phyloP scores from a whole-genome alignment of 2,797 vertebrate genomes.

The Darevskia nairensis region DNA sequence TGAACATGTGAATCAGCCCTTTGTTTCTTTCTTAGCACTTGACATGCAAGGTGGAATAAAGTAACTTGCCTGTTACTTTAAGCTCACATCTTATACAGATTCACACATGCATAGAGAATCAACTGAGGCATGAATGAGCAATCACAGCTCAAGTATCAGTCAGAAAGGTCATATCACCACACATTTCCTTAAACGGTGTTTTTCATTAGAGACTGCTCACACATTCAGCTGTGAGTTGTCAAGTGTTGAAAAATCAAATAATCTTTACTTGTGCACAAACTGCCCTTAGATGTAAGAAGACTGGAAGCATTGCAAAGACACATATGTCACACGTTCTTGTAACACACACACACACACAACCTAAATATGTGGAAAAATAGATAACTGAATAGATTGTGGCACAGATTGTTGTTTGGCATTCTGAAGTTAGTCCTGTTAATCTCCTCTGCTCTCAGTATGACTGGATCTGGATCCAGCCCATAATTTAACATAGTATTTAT shows the following conservation, averaged over 20 bases:
- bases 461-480: neutral
- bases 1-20: neutral
- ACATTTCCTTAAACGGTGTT: neutral
- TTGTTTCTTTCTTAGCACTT: constrained; percentile 5
- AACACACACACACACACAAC: neutral
- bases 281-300: neutral
- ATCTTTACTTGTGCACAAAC: neutral
- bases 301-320: neutral
- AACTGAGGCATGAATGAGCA: neutral
- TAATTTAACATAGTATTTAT: neutral
- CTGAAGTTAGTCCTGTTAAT: no score
- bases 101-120: neutral
- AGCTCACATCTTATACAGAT: neutral
- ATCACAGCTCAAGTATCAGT: neutral
- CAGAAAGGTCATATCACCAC: neutral
- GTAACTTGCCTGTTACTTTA: constrained; percentile 23
- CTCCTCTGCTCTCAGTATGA: neutral
- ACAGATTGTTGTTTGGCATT: neutral
- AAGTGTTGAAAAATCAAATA: neutral
- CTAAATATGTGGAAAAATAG: constrained; percentile 22
- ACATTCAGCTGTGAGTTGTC: neutral
- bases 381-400: neutral
- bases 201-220: neutral
- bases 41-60: neutral
- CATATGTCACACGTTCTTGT: constrained; percentile 22